phyloP scores from a whole-genome alignment of 2,113 vertebrate genomes.

The Nematolebias whitei region DNA sequence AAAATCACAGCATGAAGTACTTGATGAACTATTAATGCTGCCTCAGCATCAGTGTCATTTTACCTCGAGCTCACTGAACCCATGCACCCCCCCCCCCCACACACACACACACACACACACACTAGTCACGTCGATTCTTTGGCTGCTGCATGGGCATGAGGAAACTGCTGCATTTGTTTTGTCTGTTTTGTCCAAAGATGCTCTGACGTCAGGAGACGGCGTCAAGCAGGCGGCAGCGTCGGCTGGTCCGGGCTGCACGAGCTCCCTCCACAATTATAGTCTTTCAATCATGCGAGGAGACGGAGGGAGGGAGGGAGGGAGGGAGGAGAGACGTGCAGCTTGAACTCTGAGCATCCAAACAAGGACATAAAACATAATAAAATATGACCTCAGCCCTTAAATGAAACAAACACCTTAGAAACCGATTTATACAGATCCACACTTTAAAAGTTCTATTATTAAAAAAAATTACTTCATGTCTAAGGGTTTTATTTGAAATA shows the following conservation, averaged over 20 bases:
- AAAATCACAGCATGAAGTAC: slow-evolving; percentile 50
- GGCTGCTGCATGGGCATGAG: slow-evolving; percentile 68
- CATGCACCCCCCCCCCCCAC: too few relatives aligned
- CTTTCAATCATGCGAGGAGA: slow-evolving; percentile 75
- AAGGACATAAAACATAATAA: too few relatives aligned
- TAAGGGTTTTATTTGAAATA: too few relatives aligned
- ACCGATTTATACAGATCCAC: too few relatives aligned
- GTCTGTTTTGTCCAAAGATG: too few relatives aligned
- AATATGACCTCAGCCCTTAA: background rate
- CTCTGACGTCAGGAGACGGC: slow-evolving; percentile 90
- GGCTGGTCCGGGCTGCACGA: slow-evolving; percentile 67
- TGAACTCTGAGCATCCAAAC: too few relatives aligned
- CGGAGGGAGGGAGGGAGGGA: background rate
- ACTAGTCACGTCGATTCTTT: slow-evolving; percentile 7
- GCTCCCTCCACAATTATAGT: slow-evolving; percentile 82
- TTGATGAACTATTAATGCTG: slow-evolving; percentile 58
- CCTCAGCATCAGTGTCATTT: slow-evolving; percentile 50
- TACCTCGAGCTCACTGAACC: slow-evolving; percentile 53
- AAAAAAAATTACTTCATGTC: too few relatives aligned
- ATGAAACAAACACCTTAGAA: too few relatives aligned
- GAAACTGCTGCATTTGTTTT: slow-evolving; percentile 75
- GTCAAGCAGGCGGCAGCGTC: slow-evolving; percentile 87
- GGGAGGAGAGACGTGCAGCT: background rate
- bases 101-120: too few relatives aligned
- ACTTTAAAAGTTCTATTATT: too few relatives aligned